Evolutionary conservation across 2,888 invertebrate genomes (phyloP).

Genomic region (Meloe dianella): DNA sequence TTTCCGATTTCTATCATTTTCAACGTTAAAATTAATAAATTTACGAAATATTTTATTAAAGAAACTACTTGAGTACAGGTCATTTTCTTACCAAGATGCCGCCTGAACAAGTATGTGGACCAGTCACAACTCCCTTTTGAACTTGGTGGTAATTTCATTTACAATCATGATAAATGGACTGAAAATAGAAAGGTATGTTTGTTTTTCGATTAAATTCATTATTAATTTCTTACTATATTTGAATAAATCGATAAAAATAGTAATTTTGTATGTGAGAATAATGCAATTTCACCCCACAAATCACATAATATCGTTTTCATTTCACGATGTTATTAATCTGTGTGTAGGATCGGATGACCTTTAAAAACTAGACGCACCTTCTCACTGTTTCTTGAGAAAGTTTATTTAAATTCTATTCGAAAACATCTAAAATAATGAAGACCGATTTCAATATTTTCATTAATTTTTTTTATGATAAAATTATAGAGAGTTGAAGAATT

Average conservation of each 20-base stretch:
- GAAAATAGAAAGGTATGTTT: slow-evolving; percentile 73
- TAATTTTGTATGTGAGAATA: neutral
- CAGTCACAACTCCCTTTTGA: slow-evolving; percentile 73
- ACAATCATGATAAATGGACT: slow-evolving; percentile 78
- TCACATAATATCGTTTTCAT: slow-evolving; percentile 22
- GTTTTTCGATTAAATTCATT: slow-evolving; percentile 18
- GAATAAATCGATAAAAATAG: neutral
- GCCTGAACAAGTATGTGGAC: slow-evolving; percentile 73
- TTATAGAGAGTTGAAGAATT: slow-evolving; percentile 73
- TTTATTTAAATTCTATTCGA: slow-evolving; percentile 1
- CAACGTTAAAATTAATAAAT: neutral
- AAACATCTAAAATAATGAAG: neutral
- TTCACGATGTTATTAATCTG: slow-evolving; percentile 35
- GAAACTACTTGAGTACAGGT: slow-evolving; percentile 61
- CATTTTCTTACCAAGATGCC: slow-evolving; percentile 71
- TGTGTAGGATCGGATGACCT: slow-evolving; percentile 35
- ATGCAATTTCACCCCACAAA: slow-evolving; percentile 20
- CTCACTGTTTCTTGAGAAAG: neutral
- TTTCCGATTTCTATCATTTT: neutral
- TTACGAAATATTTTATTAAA: neutral
- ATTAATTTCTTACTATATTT: slow-evolving; percentile 2
- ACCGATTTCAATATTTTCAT: slow-evolving; percentile 3
- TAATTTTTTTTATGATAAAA: neutral
- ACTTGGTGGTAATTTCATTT: slow-evolving; percentile 73
- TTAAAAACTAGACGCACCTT: slow-evolving; percentile 23